These are phyloP conservation scores for Pelobates cultripes DNA, from an alignment of 2,797 vertebrate genomes.

Conservation along the genomic window DNA sequence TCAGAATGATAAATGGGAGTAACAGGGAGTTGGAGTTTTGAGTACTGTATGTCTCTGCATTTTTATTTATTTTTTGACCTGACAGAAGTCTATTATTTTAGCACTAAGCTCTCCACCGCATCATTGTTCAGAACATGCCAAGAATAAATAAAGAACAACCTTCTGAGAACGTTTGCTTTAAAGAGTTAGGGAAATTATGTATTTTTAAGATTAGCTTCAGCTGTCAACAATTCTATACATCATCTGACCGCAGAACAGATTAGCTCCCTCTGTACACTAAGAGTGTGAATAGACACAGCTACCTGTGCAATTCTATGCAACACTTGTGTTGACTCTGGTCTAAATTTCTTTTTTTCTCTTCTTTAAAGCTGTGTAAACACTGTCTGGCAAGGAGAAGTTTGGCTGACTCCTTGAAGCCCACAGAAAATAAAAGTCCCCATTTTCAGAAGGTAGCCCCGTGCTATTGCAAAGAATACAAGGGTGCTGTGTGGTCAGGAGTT, in stretches of 20 bases:
- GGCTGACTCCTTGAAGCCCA: constrained; percentile 16
- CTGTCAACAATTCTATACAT: constrained; percentile 53
- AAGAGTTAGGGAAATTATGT: constrained; percentile 51
- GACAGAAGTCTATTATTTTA: constrained; percentile 44
- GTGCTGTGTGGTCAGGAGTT: no score
- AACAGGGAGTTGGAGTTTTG: background rate
- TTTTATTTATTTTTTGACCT: background rate
- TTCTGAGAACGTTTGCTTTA: constrained; percentile 36
- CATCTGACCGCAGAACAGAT: constrained; percentile 49
- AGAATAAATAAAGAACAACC: constrained; percentile 38
- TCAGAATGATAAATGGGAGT: constrained; percentile 52
- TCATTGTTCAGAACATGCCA: constrained; percentile 41
- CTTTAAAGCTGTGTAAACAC: constrained; percentile 50
- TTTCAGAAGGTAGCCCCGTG: no score
- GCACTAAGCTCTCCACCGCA: constrained; percentile 12
- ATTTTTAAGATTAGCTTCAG: constrained; percentile 52
- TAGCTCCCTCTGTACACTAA: constrained; percentile 45
- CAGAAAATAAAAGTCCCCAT: background rate
- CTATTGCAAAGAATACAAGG: no score
- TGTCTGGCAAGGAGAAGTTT: constrained; percentile 37
- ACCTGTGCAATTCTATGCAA: constrained; percentile 27
- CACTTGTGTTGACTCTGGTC: constrained; percentile 36
- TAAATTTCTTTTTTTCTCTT: constrained; percentile 40
- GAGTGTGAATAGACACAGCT: constrained; percentile 41
- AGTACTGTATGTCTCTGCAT: constrained; percentile 36